Conservation (phyloP, 2,113 vertebrate genomes). For the Protomyctophum bolini region DNA sequence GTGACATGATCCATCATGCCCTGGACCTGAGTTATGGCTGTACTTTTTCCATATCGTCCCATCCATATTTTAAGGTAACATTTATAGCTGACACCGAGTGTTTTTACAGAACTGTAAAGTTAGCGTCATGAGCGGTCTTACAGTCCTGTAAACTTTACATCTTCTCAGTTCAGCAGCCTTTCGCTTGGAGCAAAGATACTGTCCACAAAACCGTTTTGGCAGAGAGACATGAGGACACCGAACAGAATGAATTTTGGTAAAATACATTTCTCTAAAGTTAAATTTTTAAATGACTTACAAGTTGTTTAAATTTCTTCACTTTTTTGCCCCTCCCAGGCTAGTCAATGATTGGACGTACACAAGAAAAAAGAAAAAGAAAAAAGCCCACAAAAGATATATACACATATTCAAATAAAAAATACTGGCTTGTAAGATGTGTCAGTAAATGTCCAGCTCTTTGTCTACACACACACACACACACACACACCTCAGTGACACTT, state of each 20-base stretch:
- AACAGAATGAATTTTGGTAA: constrained; percentile 50
- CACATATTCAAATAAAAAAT: constrained; percentile 2
- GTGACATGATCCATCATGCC: no score
- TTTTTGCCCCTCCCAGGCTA: constrained; percentile 58
- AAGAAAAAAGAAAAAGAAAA: not conserved
- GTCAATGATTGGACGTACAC: constrained; percentile 4
- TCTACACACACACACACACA: not conserved
- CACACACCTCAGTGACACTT: constrained; percentile 32
- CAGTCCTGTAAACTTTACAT: not conserved
- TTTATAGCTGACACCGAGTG: not conserved
- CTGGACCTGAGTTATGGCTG: no score
- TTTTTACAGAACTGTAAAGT: not conserved
- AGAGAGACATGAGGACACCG: constrained; percentile 61
- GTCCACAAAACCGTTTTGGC: constrained; percentile 63
- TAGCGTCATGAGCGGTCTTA: not conserved
- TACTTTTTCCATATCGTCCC: no score
- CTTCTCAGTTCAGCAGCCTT: constrained; percentile 6
- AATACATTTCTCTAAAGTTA: constrained; percentile 38
- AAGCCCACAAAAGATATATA: not conserved
- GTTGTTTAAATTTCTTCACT: constrained; percentile 33
- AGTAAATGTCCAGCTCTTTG: constrained; percentile 3
- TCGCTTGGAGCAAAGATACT: constrained; percentile 53
- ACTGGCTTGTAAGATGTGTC: constrained; percentile 26
- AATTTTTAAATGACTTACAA: constrained; percentile 45
- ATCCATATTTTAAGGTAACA: no score